A percentile compares a stretch with the other conserved stretches of the same genome.
phyloP scores from a whole-genome alignment of 2,888 invertebrate genomes.

The Leptinotarsa tumamoca region DNA sequence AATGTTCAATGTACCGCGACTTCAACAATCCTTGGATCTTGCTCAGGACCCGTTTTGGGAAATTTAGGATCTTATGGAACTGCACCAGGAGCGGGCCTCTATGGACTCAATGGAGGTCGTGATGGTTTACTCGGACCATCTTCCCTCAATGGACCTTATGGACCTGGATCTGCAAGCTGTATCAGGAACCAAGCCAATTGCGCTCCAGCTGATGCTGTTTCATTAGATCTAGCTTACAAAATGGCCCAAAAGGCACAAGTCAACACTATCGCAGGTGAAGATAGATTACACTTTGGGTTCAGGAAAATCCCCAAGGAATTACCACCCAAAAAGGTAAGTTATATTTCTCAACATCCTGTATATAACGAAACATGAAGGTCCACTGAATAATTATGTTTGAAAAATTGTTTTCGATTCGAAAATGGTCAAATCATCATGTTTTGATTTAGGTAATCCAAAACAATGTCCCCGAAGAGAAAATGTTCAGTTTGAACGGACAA shows the following conservation, averaged over 20 bases:
- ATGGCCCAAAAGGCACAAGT: constrained; percentile 62
- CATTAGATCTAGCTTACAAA: constrained; percentile 66
- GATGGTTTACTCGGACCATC: constrained; percentile 1
- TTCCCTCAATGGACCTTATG: constrained; percentile 10
- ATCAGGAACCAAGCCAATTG: constrained; percentile 21
- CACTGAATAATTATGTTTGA: too few species aligned
- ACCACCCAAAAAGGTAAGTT: constrained; percentile 41
- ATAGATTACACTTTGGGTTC: constrained; percentile 69
- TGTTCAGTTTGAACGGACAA: constrained; percentile 68
- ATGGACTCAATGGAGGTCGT: constrained; percentile 22
- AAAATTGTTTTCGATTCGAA: too few species aligned
- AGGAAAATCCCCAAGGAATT: constrained; percentile 66
- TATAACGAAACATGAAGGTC: too few species aligned
- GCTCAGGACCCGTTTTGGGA: constrained; percentile 12
- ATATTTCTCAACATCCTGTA: not conserved
- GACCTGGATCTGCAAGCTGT: constrained; percentile 13
- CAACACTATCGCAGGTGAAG: constrained; percentile 63
- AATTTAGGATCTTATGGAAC: not conserved
- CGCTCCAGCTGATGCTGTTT: constrained; percentile 68
- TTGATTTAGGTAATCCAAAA: constrained; percentile 39
- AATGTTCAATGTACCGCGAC: not conserved
- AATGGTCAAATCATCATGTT: not conserved
- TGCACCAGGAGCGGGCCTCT: not conserved
- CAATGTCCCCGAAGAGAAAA: constrained; percentile 68
- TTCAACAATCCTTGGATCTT: constrained; percentile 14